Evolutionary conservation across 2,888 invertebrate genomes (phyloP), one percentile per base, ranked within the genome.

Genomic region (Cerastis rubricosa): DNA sequence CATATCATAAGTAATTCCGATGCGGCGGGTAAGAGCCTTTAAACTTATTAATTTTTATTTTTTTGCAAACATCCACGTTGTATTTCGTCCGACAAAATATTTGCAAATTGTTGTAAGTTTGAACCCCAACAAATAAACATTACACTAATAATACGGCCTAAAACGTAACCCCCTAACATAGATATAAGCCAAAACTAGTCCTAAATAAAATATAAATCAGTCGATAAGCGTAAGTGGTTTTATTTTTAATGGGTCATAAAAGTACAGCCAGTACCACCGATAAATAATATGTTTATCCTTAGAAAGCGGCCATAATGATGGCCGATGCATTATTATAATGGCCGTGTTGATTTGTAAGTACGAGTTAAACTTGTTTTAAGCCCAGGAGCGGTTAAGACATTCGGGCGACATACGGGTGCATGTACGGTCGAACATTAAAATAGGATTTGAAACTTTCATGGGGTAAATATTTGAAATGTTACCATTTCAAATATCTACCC

Each of bases 281-380:
- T 94, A 94, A 94, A 94, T 95, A 94, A 94, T 92, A 92, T 90
- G 92, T 93, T 94, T 93, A 94, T 94, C 93, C 94, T 89, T 89
- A 91, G 93, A 92, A 91, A 93, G 93, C 90, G 88, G 84, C 75
- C 82, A 68, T 84, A 83, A 91, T 94, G 94, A 94, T 93, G 93
- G 93, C 78, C 86, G 89, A 85, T 90, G 89, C 91, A 92, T 93
- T 92, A 92, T 91, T 88, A 91, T 94, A 92, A 94, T 93, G 88
- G 91, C 74, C 81, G 82, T 88, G 93, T 92, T 94, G 94, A 94
- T 94, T 94, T 94, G 94, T 94, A 93, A 93, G 93, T 91, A 90
- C 80, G 76, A 80, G 83, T 75, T 77, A 76, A 85, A 85, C 83
- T 81, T 66, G 57, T 80, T 77, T 81, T 92, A 93, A 94, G 90